Percentiles rank a stretch among this genome's conserved stretches.
Conservation (phyloP, 2,888 invertebrate genomes). For the Steinernema hermaphroditum region DNA sequence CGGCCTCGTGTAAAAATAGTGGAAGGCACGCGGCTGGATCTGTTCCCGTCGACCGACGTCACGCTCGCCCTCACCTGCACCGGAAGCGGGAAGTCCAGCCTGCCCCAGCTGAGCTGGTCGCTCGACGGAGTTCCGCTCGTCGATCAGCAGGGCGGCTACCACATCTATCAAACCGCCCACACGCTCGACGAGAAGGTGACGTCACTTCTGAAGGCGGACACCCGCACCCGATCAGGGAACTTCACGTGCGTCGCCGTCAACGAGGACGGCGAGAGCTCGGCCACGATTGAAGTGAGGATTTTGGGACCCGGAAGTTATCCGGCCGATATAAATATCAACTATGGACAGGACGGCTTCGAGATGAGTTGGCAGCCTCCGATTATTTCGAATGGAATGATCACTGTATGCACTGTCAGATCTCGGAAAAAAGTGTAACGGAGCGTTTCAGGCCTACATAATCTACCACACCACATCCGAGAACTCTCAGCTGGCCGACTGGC, state of each 20-base stretch:
- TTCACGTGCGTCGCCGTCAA: constrained; percentile 48
- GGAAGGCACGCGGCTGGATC: constrained; percentile 12
- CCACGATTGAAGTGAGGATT: constrained; percentile 41
- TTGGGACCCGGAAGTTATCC: constrained; percentile 52
- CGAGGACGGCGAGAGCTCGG: constrained; percentile 44
- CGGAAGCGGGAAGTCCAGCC: constrained; percentile 25
- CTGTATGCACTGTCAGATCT: constrained; percentile 35
- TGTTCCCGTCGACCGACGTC: constrained; percentile 26
- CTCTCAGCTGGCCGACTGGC: constrained; percentile 50
- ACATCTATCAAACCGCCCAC: constrained; percentile 30
- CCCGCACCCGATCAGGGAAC: constrained; percentile 47
- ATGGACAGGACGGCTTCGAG: constrained; percentile 41
- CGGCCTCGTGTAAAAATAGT: constrained; percentile 29
- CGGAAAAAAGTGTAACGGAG: neutral
- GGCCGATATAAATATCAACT: constrained; percentile 44
- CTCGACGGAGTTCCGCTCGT: constrained; percentile 17
- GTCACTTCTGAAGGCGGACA: constrained; percentile 23
- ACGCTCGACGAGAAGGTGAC: constrained; percentile 26
- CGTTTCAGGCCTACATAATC: constrained; percentile 48
- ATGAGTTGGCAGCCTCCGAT: constrained; percentile 52
- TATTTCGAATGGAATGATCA: constrained; percentile 50
- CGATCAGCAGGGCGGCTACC: constrained; percentile 21
- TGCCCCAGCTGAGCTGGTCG: constrained; percentile 19
- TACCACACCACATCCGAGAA: constrained; percentile 47
- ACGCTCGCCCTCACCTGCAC: constrained; percentile 22